Percentiles rank a stretch among this genome's conserved stretches.
Conservation (phyloP, 1,140 invertebrate species). For the Coenobita brevimanus region DNA sequence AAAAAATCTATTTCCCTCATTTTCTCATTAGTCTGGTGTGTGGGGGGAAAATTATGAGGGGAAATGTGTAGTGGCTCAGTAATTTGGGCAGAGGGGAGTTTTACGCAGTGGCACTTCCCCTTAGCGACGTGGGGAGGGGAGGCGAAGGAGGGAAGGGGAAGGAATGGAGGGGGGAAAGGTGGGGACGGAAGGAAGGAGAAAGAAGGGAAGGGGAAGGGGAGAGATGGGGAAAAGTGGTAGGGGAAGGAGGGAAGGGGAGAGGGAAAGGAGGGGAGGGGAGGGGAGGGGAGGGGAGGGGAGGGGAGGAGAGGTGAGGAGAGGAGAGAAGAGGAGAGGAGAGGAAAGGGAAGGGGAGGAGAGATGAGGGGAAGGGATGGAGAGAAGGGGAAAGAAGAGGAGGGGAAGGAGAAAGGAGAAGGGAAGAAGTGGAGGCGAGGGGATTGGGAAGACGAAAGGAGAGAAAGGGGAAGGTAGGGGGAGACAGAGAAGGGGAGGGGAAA, state of each 20-base stretch:
- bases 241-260: too few species aligned
- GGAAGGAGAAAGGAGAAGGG: background rate
- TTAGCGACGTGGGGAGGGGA: too few species aligned
- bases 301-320: background rate
- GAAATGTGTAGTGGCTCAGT: background rate
- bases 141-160: too few species aligned
- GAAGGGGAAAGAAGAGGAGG: background rate
- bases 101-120: background rate
- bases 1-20: conserved; percentile 18
- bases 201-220: too few species aligned
- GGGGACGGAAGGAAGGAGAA: background rate
- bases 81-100: background rate
- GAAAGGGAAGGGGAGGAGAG: too few species aligned
- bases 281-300: background rate
- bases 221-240: background rate
- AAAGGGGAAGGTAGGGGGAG: too few species aligned
- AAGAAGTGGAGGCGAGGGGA: background rate
- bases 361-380: too few species aligned
- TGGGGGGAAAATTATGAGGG: background rate
- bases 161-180: too few species aligned
- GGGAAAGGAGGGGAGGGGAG: too few species aligned
- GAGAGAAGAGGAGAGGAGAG: background rate
- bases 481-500: background rate
- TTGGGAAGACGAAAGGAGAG: background rate
- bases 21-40: conserved; percentile 12